phyloP scores from a whole-genome alignment of 2,797 vertebrate genomes.

The Propithecus deckenii region DNA sequence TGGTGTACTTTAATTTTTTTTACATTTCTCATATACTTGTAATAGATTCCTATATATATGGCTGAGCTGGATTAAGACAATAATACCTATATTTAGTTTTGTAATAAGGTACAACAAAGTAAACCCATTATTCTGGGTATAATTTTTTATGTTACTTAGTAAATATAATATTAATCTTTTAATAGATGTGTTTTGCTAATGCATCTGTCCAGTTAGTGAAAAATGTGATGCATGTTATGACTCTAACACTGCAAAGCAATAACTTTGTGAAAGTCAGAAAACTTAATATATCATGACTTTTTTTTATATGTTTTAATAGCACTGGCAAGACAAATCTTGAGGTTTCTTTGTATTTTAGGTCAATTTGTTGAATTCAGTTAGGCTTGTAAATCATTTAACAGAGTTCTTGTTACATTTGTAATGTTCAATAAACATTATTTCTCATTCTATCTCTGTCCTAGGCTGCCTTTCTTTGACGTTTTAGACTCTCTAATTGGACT shows the following conservation, averaged over 20 bases:
- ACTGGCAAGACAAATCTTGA: neutral
- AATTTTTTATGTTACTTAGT: neutral
- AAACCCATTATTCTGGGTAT: neutral
- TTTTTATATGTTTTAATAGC: neutral
- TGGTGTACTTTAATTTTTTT: neutral
- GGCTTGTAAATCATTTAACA: neutral
- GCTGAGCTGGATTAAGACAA: neutral
- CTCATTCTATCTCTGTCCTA: neutral
- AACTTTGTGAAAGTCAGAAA: neutral
- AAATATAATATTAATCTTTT: slow-evolving; percentile 25
- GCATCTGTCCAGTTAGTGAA: neutral
- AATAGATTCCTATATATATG: neutral
- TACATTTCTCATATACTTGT: neutral
- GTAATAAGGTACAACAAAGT: neutral
- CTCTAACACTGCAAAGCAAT: neutral
- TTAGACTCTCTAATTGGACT: neutral
- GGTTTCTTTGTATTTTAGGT: neutral
- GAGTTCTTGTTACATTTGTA: neutral
- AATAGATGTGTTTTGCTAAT: neutral
- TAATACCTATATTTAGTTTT: neutral
- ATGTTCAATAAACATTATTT: neutral
- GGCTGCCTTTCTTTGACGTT: neutral
- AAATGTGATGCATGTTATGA: neutral
- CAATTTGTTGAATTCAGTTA: neutral
- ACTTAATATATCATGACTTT: neutral